These are phyloP conservation scores for Epinotia brunnichana DNA, from an alignment of 2,888 invertebrate species.

Conservation along the genomic window DNA sequence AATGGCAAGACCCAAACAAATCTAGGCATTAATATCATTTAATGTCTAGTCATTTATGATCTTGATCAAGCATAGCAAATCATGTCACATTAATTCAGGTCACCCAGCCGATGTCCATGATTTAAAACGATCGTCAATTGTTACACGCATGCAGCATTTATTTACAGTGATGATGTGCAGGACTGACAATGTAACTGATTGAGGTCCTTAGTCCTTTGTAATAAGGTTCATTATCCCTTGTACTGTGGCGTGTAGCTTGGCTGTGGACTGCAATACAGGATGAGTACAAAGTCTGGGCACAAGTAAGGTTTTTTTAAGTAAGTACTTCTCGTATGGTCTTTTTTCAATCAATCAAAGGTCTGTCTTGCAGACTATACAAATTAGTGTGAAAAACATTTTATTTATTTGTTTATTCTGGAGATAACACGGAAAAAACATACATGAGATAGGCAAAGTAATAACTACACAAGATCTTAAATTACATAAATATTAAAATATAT, in stretches of 20 bases:
- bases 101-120: constrained; percentile 33
- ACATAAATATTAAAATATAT: too few relatives aligned
- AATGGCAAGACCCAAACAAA: background rate
- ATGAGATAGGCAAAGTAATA: too few relatives aligned
- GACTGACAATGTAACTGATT: background rate
- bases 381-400: too few relatives aligned
- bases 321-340: background rate
- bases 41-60: constrained; percentile 10
- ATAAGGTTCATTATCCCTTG: background rate
- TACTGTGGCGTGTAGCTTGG: background rate
- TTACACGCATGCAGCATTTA: constrained; percentile 44
- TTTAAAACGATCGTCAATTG: constrained; percentile 42
- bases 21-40: background rate
- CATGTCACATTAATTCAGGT: constrained; percentile 33
- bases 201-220: background rate
- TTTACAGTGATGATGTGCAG: constrained; percentile 65
- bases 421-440: too few relatives aligned
- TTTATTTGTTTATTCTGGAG: too few relatives aligned
- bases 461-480: too few relatives aligned
- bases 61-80: background rate
- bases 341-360: background rate
- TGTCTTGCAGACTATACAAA: too few relatives aligned
- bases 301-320: background rate
- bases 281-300: background rate
- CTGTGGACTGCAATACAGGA: constrained; percentile 1